Percentiles rank a stretch among this genome's conserved stretches.
Evolutionary conservation across 1,140 invertebrate genomes (phyloP).

Genomic region (Drosophila willistoni): DNA sequence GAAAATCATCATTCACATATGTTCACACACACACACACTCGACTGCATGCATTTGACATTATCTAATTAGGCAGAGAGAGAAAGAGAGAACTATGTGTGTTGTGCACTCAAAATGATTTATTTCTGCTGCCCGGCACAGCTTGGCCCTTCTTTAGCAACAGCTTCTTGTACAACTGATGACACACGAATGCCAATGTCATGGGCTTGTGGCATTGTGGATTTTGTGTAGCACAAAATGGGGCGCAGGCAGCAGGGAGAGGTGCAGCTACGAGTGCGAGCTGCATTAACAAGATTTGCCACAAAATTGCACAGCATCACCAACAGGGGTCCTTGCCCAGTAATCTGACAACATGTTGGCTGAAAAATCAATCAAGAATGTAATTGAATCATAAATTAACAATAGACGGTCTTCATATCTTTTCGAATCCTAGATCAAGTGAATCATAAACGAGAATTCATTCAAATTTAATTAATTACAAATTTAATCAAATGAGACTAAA

Average conservation of each 20-base stretch:
- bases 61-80: slow-evolving; percentile 71
- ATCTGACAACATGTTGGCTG: neutral
- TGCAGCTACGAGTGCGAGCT: neutral
- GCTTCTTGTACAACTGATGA: slow-evolving; percentile 34
- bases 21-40: slow-evolving; percentile 5
- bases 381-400: slow-evolving; percentile 5
- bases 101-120: slow-evolving; percentile 67
- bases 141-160: neutral
- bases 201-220: slow-evolving; percentile 6
- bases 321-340: too few relatives aligned
- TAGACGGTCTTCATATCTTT: neutral
- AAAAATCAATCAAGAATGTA: neutral
- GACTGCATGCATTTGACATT: slow-evolving; percentile 68
- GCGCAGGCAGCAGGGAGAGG: neutral
- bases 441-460: neutral
- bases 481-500: neutral
- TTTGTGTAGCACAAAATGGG: neutral
- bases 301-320: neutral
- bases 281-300: slow-evolving; percentile 10
- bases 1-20: slow-evolving; percentile 6
- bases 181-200: slow-evolving; percentile 67
- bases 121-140: slow-evolving; percentile 29
- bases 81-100: neutral
- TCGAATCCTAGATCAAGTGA: too few relatives aligned
- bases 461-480: neutral